Conservation (phyloP, 2,113 vertebrate genomes). For the Azemiops feae region DNA sequence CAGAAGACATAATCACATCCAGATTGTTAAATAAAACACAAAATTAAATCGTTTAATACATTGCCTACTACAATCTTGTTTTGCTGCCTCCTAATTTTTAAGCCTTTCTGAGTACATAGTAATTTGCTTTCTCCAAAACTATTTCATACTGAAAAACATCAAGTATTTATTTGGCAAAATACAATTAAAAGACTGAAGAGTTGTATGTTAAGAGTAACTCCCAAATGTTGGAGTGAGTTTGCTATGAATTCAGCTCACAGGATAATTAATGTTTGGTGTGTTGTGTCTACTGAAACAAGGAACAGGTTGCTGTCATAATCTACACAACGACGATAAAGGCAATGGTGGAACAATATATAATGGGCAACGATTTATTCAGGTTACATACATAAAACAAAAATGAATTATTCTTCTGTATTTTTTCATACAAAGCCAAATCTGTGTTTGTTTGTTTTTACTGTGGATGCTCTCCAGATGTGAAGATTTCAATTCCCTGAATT, state of each 20-base stretch:
- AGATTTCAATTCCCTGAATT: background rate
- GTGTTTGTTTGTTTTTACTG: background rate
- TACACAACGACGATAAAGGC: conserved; percentile 13
- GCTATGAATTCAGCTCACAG: conserved; percentile 13
- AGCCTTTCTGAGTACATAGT: background rate
- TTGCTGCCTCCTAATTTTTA: conserved; percentile 12
- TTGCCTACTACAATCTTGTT: background rate
- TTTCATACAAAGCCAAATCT: conserved; percentile 18
- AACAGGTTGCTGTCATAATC: background rate
- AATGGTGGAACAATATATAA: background rate
- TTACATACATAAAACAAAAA: background rate
- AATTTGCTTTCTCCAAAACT: conserved; percentile 23
- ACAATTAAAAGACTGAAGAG: conserved; percentile 10
- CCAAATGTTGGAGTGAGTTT: conserved; percentile 28
- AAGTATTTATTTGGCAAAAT: conserved; percentile 32
- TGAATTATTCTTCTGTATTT: background rate
- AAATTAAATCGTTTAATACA: background rate
- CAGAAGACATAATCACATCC: background rate
- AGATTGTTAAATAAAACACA: background rate
- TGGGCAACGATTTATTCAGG: background rate
- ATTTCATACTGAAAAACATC: conserved; percentile 5
- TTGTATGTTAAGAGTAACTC: background rate
- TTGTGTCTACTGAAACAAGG: background rate
- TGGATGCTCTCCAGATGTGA: background rate
- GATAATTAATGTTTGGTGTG: conserved; percentile 1